Percentiles rank a stretch among this genome's conserved stretches.
Conservation (phyloP, 2,797 vertebrate genomes). For the Xiphophorus birchmanni region DNA sequence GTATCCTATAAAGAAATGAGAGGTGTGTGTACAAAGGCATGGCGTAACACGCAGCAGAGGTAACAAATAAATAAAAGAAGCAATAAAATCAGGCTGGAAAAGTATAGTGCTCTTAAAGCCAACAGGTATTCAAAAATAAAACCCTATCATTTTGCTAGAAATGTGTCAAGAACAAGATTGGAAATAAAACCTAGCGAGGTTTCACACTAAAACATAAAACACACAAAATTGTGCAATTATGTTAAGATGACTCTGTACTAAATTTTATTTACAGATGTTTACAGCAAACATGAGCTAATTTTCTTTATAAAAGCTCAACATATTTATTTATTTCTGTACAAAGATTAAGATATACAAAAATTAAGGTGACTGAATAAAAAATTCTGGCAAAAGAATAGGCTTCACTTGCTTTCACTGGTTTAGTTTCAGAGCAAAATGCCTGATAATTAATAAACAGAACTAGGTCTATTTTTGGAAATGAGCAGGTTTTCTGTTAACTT, state of each 20-base stretch:
- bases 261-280: too few relatives aligned
- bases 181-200: not conserved
- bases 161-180: not conserved
- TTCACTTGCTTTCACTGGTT: not conserved
- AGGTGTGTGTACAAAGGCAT: not conserved
- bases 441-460: not conserved
- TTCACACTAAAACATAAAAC: not conserved
- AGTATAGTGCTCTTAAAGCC: not conserved
- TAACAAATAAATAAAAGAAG: not conserved
- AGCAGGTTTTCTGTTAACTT: not conserved
- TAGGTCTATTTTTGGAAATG: not conserved
- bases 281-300: not conserved
- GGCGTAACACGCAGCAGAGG: not conserved
- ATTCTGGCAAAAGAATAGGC: not conserved
- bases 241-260: not conserved
- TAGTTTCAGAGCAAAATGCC: not conserved
- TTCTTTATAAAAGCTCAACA: not conserved
- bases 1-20: not conserved
- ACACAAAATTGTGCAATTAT: not conserved
- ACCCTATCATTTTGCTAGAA: not conserved
- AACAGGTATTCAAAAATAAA: not conserved
- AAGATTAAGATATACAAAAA: not conserved
- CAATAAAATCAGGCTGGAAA: not conserved
- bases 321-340: not conserved
- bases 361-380: not conserved